Evolutionary conservation across 2,888 invertebrate species (phyloP).

Genomic region (Unio delphinus): DNA sequence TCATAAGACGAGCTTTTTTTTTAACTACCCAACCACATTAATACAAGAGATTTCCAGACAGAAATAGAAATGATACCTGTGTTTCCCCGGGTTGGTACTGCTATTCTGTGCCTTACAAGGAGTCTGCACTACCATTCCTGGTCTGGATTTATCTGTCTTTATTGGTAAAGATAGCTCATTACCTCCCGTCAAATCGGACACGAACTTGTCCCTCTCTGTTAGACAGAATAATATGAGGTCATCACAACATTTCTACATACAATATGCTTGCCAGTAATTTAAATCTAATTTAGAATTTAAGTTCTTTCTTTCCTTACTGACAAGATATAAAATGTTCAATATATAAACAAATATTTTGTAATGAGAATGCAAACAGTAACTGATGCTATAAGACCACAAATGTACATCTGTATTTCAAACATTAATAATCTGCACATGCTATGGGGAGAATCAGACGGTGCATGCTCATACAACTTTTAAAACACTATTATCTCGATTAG

Average conservation of each 20-base stretch:
- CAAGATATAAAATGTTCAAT: too few species aligned
- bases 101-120: conserved; percentile 7
- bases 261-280: background rate
- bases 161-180: conserved; percentile 66
- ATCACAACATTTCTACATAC: background rate
- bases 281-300: too few species aligned
- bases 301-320: too few species aligned
- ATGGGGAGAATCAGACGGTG: too few species aligned
- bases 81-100: conserved; percentile 8
- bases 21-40: too few species aligned
- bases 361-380: too few species aligned
- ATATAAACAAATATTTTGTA: too few species aligned
- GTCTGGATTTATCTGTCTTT: conserved; percentile 30
- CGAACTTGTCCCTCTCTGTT: conserved; percentile 64
- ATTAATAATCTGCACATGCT: too few species aligned
- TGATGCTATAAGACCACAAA: too few species aligned
- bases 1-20: too few species aligned
- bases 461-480: background rate
- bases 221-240: background rate
- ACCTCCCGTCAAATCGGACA: conserved; percentile 62
- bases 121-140: conserved; percentile 12
- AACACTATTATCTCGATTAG: background rate
- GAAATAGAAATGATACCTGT: conserved; percentile 13
- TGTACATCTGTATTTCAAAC: too few species aligned
- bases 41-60: too few species aligned